Base-by-base conservation (phyloP, 2,888 invertebrate genomes). In the Zeuzera pyrina region DNA sequence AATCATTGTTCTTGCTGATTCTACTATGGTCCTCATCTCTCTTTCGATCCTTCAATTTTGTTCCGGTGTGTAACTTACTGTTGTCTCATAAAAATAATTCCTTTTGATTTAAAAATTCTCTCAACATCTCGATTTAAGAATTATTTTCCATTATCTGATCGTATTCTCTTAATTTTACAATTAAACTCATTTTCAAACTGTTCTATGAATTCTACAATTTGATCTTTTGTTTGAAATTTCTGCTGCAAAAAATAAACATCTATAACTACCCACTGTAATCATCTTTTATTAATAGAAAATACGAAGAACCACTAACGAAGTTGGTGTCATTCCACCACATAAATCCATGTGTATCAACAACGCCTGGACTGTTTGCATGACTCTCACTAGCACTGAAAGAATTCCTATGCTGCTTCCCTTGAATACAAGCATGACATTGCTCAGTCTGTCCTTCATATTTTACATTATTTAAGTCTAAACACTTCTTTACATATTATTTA, bases 201-300 rank as follows among this genome's bases (percentile, higher is more conserved):
- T 12, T 32, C 22, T 12, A 38, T 6, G 25, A 31, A 33, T 11
- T 29, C 12, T 10, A 5, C 23, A 15, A 37, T 34, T 23, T 19
- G 21, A 10, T 28, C 23, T 13, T 27, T 33, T 7, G 30, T 27
- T 21, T 39, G 31, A 35, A 19, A 21, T 16, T 39, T 35, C 22
- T 29, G 27, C 23, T 33, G 36, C 6, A 36, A 10, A 33, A 36
- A 36, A 13, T 39, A 39, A 8, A 36, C 39, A 30, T 19, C 28
- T 29, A 34, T 23, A 30, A n/a, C n/a, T 33, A 39, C 13, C 12
- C 30, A n/a, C 26, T 26, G 30, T 34, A 39, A 14, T 36, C 39
- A 31, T 36, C 36, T 10, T 39, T 39, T 6, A 39, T 22, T 15
- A 39, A 21, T 13, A 36, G 16, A 22, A 39, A 39, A 25, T 36